Percentiles rank a stretch among this genome's conserved stretches.
Evolutionary conservation across 2,888 invertebrate species (phyloP).

Genomic region (Drosophila tripunctata): DNA sequence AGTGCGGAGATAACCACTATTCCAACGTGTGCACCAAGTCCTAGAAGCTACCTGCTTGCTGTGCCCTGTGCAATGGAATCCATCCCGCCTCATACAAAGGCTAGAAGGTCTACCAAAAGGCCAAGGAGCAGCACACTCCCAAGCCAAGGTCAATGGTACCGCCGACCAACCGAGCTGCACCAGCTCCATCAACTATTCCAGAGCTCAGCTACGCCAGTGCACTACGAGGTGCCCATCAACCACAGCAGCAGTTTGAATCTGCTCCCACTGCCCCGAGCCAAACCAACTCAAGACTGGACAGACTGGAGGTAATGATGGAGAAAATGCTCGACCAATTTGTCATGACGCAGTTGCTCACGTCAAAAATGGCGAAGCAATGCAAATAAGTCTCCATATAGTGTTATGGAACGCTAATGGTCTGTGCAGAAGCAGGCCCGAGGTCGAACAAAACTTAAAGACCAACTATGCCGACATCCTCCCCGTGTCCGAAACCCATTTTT

Average conservation of each 20-base stretch:
- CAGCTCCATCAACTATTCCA: not conserved
- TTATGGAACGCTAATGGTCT: conserved; percentile 1
- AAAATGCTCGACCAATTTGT: not conserved
- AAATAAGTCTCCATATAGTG: not conserved
- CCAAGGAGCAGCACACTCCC: not conserved
- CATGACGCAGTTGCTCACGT: not conserved
- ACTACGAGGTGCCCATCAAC: not conserved
- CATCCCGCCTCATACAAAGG: not conserved
- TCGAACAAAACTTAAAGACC: not conserved
- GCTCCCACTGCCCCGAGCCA: not conserved
- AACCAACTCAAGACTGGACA: not conserved
- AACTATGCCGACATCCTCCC: not conserved
- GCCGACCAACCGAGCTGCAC: not conserved
- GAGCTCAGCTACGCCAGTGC: not conserved
- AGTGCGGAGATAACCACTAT: not conserved
- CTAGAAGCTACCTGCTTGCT: not conserved
- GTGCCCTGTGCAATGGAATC: not conserved
- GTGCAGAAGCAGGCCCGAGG: conserved; percentile 2
- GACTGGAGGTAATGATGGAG: not conserved
- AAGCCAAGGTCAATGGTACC: not conserved
- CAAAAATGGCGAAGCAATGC: not conserved
- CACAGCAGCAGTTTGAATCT: not conserved
- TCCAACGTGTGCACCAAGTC: not conserved
- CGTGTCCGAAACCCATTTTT: not conserved
- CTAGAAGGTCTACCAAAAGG: not conserved